These are phyloP conservation scores for Dicrurus megarhynchus DNA, from an alignment of 2,113 vertebrate genomes.

Conservation along the genomic window DNA sequence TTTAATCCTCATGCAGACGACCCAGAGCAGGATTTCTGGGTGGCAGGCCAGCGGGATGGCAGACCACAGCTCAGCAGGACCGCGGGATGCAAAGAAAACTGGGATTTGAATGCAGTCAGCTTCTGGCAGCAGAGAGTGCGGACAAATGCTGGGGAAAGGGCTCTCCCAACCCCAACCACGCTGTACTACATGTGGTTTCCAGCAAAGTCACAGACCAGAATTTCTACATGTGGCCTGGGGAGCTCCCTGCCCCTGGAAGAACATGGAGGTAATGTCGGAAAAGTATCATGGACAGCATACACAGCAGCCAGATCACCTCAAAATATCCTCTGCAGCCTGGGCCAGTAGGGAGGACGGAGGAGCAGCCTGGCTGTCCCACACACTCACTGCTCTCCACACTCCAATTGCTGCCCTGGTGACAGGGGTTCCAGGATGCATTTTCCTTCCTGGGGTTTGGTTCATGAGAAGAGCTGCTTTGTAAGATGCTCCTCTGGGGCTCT, in stretches of 20 bases:
- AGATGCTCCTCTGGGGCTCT: not conserved
- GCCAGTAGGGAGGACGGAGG: not conserved
- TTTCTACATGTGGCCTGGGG: not conserved
- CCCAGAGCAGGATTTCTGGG: not conserved
- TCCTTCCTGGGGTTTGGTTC: not conserved
- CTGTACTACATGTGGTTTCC: not conserved
- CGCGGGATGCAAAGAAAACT: not conserved
- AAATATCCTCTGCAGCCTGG: not conserved
- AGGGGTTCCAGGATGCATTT: not conserved
- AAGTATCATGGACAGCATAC: fast-evolving
- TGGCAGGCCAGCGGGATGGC: not conserved
- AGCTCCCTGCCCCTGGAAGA: not conserved
- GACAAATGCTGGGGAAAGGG: fast-evolving
- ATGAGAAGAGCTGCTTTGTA: not conserved
- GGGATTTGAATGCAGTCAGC: not conserved
- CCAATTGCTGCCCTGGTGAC: not conserved
- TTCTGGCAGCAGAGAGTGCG: not conserved
- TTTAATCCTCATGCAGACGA: not conserved
- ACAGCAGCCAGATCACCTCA: not conserved
- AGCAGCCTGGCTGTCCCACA: not conserved
- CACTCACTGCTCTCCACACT: fast-evolving
- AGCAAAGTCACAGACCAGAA: not conserved
- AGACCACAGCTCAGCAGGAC: slow-evolving; percentile 15
- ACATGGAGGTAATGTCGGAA: not conserved
- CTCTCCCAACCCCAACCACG: not conserved